Percentiles rank a stretch among this genome's conserved stretches.
These are phyloP conservation scores for Eilema caniola DNA, from an alignment of 2,888 invertebrate species.

Conservation along the genomic window DNA sequence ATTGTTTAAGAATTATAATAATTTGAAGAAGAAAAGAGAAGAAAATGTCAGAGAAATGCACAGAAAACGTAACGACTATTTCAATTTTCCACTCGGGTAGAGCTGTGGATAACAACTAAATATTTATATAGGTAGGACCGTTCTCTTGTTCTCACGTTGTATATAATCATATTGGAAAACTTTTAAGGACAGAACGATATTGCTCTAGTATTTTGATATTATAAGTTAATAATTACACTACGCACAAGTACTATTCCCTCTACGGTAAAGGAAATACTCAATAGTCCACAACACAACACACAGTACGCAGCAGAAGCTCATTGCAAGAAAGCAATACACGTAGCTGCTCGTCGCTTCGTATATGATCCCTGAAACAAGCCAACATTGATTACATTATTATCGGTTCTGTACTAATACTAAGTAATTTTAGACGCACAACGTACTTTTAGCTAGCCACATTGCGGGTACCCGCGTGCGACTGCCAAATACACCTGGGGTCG, in stretches of 20 bases:
- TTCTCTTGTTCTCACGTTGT: background rate
- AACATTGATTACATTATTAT: background rate
- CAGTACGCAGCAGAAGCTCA: constrained; percentile 89
- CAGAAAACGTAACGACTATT: background rate
- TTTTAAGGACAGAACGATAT: background rate
- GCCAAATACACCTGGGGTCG: no score
- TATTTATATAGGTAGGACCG: background rate
- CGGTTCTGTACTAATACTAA: no score
- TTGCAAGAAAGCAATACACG: constrained; percentile 88
- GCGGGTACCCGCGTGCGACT: no score
- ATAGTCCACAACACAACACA: constrained; percentile 90
- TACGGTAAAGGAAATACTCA: constrained; percentile 61
- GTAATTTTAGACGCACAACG: no score
- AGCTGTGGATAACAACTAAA: background rate
- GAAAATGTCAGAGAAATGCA: background rate
- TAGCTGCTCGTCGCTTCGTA: constrained; percentile 88
- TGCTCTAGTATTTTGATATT: background rate
- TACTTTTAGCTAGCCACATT: no score
- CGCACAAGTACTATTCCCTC: constrained; percentile 28
- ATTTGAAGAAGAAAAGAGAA: background rate
- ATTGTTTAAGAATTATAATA: no score
- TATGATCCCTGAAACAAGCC: constrained; percentile 69
- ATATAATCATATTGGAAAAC: background rate
- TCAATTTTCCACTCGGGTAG: background rate
- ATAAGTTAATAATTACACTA: constrained; percentile 26